Evolutionary conservation across 2,113 vertebrate genomes (phyloP).

Genomic region (Myotis davidii): DNA sequence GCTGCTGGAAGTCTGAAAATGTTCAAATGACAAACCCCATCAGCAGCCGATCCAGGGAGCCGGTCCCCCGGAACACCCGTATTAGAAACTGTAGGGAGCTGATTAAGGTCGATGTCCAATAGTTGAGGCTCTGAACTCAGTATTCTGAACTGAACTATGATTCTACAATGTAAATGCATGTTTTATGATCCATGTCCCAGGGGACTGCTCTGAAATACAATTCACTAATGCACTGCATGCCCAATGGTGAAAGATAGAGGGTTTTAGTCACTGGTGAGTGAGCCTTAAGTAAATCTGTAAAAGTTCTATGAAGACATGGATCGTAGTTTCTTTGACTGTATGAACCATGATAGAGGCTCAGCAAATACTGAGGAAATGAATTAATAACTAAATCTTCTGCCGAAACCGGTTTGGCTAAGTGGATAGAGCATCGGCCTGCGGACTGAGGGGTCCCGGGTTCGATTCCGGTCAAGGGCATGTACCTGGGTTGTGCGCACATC

Average conservation of each 20-base stretch:
- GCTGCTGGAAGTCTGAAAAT: slow-evolving; percentile 91
- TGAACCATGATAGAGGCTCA: neutral
- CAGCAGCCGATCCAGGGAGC: neutral
- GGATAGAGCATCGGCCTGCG: too few relatives aligned
- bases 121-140: neutral
- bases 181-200: neutral
- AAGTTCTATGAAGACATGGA: neutral
- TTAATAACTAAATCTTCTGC: neutral
- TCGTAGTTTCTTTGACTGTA: neutral
- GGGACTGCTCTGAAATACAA: neutral
- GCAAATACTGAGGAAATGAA: neutral
- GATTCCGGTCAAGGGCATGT: too few relatives aligned
- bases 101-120: neutral
- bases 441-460: too few relatives aligned
- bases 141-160: neutral
- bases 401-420: too few relatives aligned
- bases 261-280: neutral
- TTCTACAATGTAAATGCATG: neutral
- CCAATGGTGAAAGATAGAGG: neutral
- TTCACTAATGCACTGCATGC: neutral
- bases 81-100: neutral
- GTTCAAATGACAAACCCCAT: neutral
- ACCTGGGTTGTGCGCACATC: too few relatives aligned
- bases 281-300: neutral
- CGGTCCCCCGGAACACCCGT: neutral